Conservation (phyloP, 2,113 vertebrate species). For the Cynopterus brachyotis region DNA sequence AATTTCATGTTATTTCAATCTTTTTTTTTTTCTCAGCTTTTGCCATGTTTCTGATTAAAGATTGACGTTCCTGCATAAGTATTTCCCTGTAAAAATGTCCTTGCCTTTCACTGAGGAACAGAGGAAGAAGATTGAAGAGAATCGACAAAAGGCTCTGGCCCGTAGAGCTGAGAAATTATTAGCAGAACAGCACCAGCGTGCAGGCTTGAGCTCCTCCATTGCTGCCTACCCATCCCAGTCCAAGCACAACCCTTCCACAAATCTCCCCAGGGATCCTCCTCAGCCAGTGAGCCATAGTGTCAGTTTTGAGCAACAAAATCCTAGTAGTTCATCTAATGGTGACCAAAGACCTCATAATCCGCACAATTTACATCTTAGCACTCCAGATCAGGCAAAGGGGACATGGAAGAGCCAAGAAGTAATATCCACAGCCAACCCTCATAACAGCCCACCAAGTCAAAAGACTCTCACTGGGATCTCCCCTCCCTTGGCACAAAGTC, state of each 20-base stretch:
- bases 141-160: conserved; percentile 91
- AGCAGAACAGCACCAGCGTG: conserved; percentile 73
- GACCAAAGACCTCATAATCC: not conserved
- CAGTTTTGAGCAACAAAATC: conserved; percentile 43
- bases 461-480: not conserved
- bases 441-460: not conserved
- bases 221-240: not conserved
- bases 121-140: conserved; percentile 92
- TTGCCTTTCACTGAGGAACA: conserved; percentile 92
- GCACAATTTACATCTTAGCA: not conserved
- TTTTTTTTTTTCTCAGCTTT: conserved; percentile 58
- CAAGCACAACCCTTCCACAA: not conserved
- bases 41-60: conserved; percentile 51
- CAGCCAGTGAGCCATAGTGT: not conserved
- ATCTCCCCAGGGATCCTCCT: not conserved
- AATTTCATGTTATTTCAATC: not conserved
- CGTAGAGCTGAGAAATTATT: conserved; percentile 91
- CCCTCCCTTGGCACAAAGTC: not conserved
- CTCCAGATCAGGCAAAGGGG: not conserved
- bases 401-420: not conserved
- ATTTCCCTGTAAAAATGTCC: conserved; percentile 86
- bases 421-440: not conserved
- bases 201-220: not conserved
- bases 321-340: not conserved
- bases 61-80: not conserved